Percentiles rank a stretch among this genome's conserved stretches.
Evolutionary conservation across 2,888 invertebrate genomes (phyloP).

Genomic region (Pristionchus arcanus): DNA sequence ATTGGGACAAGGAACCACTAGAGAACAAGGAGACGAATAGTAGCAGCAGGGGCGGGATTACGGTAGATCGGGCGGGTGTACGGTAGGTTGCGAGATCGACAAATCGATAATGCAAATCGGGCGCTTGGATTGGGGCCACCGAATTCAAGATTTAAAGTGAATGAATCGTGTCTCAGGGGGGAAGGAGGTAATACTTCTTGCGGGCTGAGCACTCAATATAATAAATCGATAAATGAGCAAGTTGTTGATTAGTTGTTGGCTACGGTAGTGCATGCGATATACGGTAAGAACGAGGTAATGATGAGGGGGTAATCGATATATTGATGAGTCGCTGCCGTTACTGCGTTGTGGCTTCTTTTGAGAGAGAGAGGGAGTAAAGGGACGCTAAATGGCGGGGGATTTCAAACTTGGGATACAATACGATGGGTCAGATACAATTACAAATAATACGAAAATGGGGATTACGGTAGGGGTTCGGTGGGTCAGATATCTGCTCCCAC

Average conservation of each 20-base stretch:
- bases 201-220: slow-evolving; percentile 6
- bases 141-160: not conserved
- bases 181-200: not conserved
- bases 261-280: not conserved
- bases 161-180: not conserved
- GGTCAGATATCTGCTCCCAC: not conserved
- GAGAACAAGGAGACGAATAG: slow-evolving; percentile 40
- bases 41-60: not conserved
- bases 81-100: slow-evolving; percentile 1
- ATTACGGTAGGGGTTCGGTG: slow-evolving; percentile 47
- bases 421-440: not conserved
- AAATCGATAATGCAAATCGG: slow-evolving; percentile 26
- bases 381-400: not conserved
- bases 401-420: not conserved
- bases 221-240: not conserved
- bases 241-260: slow-evolving; percentile 16
- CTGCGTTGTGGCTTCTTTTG: not conserved
- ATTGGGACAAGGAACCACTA: slow-evolving; percentile 19
- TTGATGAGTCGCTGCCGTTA: not conserved
- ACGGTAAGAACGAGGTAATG: slow-evolving; percentile 40
- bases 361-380: slow-evolving; percentile 24
- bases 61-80: not conserved
- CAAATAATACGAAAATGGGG: not conserved
- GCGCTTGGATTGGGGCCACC: not conserved
- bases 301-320: not conserved